Evolutionary conservation across 2,113 vertebrate species (phyloP), one percentile per base, ranked within the genome.

Genomic region (Odocoileus hemionus): DNA sequence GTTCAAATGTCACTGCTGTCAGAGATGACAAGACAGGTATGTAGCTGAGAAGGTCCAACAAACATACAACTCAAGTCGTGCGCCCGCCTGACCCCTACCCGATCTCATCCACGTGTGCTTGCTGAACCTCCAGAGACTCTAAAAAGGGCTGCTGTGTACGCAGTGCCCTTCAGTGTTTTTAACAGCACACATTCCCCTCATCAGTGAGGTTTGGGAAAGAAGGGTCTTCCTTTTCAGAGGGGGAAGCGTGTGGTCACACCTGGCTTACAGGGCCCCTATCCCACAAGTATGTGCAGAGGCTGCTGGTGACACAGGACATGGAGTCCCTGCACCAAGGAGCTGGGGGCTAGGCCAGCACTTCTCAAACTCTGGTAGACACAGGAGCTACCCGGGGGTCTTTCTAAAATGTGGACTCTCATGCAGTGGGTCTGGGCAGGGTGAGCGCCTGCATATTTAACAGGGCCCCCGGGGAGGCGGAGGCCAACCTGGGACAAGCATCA

Each of bases 221-320:
- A 28, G 17, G 6, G 4, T n/a, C 43, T 58, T 47, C 55, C 19
- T 67, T 61, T 21, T 8, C 84, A 33, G 11, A 21, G 1, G 39
- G 39, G 28, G 14, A 74, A 36, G 23, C 1, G 1, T 0, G 28
- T 33, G 45, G 78, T 11, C 6, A 52, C 57, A 2, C 30, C 0
- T 8, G 45, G 15, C 78, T n/a, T 13, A 21, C 26, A 0, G 3
- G 4, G 74, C 10, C 1, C 2, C 17, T 7, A 5, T 0, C 7
- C 70, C 13, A 0, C 12, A 11, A 13, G 43, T 9, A 7, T 2
- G 8, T 36, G 39, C 70, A 45, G 19, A 45, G 28, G 26, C 25
- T 36, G 52, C 82, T 7, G 2, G 43, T 3, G 58, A 58, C 13
- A 14, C 23, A 3, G 60, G 39, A 36, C 12, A 0, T 6, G 2